These are phyloP conservation scores for Enoplosus armatus DNA, from an alignment of 2,797 vertebrate genomes.

Conservation along the genomic window DNA sequence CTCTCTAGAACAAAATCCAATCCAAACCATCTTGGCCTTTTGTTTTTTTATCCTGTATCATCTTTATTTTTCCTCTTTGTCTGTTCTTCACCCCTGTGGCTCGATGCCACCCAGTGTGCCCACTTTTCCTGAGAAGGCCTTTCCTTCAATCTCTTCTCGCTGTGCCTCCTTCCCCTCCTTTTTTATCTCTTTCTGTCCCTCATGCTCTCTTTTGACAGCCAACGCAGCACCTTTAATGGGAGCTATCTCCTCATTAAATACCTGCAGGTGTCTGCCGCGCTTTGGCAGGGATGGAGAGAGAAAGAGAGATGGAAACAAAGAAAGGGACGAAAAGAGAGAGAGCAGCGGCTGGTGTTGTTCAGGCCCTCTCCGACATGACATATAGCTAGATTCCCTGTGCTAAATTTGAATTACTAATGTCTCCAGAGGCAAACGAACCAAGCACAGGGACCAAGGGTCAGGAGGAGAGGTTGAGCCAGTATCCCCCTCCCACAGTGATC, in stretches of 20 bases:
- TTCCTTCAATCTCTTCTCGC: slow-evolving; percentile 36
- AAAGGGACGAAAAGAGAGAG: slow-evolving; percentile 17
- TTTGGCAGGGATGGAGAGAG: slow-evolving; percentile 42
- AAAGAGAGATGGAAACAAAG: slow-evolving; percentile 33
- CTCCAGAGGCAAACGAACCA: slow-evolving; percentile 53
- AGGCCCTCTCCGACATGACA: slow-evolving; percentile 62
- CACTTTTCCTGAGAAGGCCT: slow-evolving; percentile 23
- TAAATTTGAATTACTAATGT: slow-evolving; percentile 75
- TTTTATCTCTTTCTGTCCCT: slow-evolving; percentile 54
- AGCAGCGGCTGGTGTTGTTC: slow-evolving; percentile 52
- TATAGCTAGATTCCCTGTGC: slow-evolving; percentile 58
- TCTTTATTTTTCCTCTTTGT: slow-evolving; percentile 19
- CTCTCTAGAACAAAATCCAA: slow-evolving; percentile 5
- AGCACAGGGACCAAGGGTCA: slow-evolving; percentile 61
- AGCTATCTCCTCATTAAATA: slow-evolving; percentile 84
- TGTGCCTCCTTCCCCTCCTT: slow-evolving; percentile 20
- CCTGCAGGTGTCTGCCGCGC: slow-evolving; percentile 69
- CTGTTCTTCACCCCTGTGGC: slow-evolving; percentile 9
- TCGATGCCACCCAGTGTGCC: slow-evolving; percentile 21
- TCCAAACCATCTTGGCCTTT: neutral
- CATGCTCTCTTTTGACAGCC: slow-evolving; percentile 74
- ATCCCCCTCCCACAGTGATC: slow-evolving; percentile 48
- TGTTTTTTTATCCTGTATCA: slow-evolving; percentile 19
- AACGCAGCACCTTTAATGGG: slow-evolving; percentile 81
- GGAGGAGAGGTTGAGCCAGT: slow-evolving; percentile 43